These are phyloP conservation scores for Drosophila koepferae DNA, from an alignment of 2,888 invertebrate genomes.

Conservation along the genomic window DNA sequence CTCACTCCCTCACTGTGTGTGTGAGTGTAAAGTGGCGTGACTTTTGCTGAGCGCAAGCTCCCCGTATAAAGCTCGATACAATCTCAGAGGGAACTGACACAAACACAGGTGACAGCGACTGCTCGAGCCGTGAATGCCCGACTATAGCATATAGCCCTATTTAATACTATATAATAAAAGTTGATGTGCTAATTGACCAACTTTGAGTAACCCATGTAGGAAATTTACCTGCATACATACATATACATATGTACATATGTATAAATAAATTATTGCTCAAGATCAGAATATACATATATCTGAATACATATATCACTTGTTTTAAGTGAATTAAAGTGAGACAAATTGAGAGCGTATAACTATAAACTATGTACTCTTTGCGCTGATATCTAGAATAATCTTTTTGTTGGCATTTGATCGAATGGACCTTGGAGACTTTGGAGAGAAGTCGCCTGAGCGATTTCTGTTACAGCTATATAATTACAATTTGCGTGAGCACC, in stretches of 20 bases:
- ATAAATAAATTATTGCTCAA: not conserved
- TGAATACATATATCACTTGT: not conserved
- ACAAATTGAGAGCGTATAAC: not conserved
- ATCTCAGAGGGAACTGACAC: conserved; percentile 10
- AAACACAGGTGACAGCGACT: conserved; percentile 4
- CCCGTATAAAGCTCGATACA: conserved; percentile 20
- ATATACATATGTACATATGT: not conserved
- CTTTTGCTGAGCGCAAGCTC: conserved; percentile 27
- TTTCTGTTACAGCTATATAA: too few species aligned
- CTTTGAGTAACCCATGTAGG: not conserved
- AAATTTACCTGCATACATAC: not conserved
- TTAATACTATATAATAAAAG: conserved; percentile 1
- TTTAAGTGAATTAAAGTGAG: not conserved
- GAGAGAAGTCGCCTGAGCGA: too few species aligned
- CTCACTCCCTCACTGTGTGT: not conserved
- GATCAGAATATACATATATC: not conserved
- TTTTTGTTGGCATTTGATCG: not conserved
- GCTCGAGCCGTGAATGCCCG: conserved; percentile 2
- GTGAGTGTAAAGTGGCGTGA: conserved; percentile 61
- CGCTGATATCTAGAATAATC: not conserved
- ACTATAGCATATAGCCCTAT: not conserved
- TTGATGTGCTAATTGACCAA: conserved; percentile 4
- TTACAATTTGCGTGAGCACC: too few species aligned
- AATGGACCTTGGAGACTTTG: not conserved
- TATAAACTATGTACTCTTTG: not conserved